A percentile compares a stretch with the other conserved stretches of the same genome.
Evolutionary conservation across 1,140 invertebrate species (phyloP).

Genomic region (Acromyrmex heyeri): DNA sequence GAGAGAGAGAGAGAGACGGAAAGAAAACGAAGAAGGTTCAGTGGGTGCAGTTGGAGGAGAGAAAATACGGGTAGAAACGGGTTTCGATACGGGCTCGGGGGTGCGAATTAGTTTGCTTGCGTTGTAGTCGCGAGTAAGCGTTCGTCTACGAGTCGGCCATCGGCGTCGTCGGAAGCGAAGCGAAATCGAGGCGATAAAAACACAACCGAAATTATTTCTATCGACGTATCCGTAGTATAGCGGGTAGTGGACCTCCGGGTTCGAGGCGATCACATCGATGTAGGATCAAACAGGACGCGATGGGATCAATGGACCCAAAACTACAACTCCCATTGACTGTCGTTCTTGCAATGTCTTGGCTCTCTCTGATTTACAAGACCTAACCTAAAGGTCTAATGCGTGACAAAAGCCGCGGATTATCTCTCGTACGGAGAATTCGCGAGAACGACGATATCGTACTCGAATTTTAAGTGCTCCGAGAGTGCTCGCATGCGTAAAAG

Average conservation of each 20-base stretch:
- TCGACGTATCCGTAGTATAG: constrained; percentile 76
- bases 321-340: no score
- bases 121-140: background rate
- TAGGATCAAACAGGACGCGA: background rate
- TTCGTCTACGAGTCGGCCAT: background rate
- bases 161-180: no score
- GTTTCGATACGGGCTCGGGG: constrained; percentile 19
- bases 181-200: constrained; percentile 73
- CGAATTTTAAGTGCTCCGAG: constrained; percentile 38
- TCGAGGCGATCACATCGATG: no score
- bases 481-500: constrained; percentile 32
- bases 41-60: constrained; percentile 31
- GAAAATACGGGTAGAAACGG: constrained; percentile 28
- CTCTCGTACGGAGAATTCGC: constrained; percentile 18
- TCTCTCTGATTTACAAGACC: background rate
- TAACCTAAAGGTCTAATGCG: background rate
- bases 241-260: constrained; percentile 71
- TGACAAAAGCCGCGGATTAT: background rate
- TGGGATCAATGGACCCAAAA: no score
- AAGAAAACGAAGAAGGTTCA: background rate
- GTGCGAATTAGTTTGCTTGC: constrained; percentile 13
- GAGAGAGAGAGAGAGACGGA: background rate
- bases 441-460: constrained; percentile 43
- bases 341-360: background rate
- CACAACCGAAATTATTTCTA: constrained; percentile 79